phyloP scores from a whole-genome alignment of 2,797 vertebrate species.

The Leucoraja ocellata region DNA sequence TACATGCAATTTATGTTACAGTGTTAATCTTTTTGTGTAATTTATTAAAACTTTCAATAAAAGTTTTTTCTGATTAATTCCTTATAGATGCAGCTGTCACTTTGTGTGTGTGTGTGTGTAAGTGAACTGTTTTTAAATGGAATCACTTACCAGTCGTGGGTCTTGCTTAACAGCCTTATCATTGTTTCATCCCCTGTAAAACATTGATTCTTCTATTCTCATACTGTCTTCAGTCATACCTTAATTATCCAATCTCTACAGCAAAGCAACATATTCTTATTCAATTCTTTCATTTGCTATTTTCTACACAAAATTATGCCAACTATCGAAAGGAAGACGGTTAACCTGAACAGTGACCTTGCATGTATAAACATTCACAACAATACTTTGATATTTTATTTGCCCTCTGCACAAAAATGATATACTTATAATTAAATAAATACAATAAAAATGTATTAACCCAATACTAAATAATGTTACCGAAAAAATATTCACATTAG shows the following conservation, averaged over 20 bases:
- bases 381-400: slow-evolving; percentile 28
- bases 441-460: slow-evolving; percentile 27
- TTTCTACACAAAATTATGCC: no score
- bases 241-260: neutral
- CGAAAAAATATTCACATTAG: neutral
- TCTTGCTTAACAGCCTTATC: neutral
- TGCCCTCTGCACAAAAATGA: slow-evolving; percentile 2
- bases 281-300: no score
- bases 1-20: slow-evolving; percentile 38
- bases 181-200: neutral
- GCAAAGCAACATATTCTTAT: neutral
- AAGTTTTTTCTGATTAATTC: slow-evolving; percentile 15
- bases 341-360: no score
- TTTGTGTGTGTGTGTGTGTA: no score
- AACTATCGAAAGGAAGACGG: no score
- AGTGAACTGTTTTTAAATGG: no score
- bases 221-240: no score
- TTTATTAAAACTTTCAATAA: slow-evolving; percentile 38
- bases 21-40: slow-evolving; percentile 38
- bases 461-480: slow-evolving; percentile 1
- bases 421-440: slow-evolving; percentile 23
- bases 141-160: no score
- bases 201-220: neutral
- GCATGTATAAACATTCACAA: neutral
- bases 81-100: neutral